A percentile compares a stretch with the other conserved stretches of the same genome.
Conservation (phyloP, 1,140 invertebrate species). For the Drosophila fuyamai region DNA sequence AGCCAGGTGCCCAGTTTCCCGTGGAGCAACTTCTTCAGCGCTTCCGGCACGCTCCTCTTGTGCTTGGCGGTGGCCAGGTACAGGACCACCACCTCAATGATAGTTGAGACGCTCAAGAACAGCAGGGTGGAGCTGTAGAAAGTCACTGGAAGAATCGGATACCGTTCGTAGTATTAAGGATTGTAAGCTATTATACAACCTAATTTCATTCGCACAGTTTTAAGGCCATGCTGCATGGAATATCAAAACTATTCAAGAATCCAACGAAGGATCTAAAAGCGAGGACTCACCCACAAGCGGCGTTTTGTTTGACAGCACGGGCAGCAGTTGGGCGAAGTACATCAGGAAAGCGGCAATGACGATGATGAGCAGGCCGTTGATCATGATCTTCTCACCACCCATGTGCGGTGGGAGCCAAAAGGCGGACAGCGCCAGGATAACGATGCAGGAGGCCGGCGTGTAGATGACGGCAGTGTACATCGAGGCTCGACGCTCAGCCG, state of each 20-base stretch:
- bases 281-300: constrained; percentile 87
- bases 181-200: too few relatives aligned
- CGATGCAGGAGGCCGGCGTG: constrained; percentile 87
- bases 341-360: constrained; percentile 87
- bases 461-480: constrained; percentile 88
- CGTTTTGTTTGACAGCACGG: constrained; percentile 87
- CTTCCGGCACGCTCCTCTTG: constrained; percentile 86
- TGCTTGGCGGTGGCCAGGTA: constrained; percentile 86
- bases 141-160: constrained; percentile 66
- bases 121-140: constrained; percentile 87
- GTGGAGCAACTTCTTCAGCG: constrained; percentile 86
- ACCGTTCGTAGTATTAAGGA: too few relatives aligned
- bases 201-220: too few relatives aligned
- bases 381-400: constrained; percentile 87
- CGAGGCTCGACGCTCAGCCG: constrained; percentile 87
- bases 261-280: background rate
- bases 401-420: constrained; percentile 89
- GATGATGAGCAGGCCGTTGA: constrained; percentile 87
- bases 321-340: constrained; percentile 88
- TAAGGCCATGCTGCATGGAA: too few relatives aligned
- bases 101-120: constrained; percentile 87
- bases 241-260: too few relatives aligned
- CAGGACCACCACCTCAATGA: constrained; percentile 88
- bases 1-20: constrained; percentile 86
- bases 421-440: constrained; percentile 87